Base-by-base conservation (phyloP, 2,888 invertebrate species). In the Choreutis nemorana region DNA sequence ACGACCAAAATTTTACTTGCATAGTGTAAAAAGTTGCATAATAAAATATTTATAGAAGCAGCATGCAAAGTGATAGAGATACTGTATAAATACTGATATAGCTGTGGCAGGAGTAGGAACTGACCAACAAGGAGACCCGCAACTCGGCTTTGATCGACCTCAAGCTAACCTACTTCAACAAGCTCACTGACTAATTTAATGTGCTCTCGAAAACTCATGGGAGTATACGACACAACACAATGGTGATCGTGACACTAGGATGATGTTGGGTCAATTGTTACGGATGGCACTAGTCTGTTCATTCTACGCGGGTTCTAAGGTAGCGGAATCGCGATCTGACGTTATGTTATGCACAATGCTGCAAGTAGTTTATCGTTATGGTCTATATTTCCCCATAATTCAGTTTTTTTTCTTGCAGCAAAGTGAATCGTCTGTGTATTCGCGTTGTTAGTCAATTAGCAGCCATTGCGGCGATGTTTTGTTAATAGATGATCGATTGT, bases 391-490 rank as follows among this genome's bases (percentile, higher is more conserved):
- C 10, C 13, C 4, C 23, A 31, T 32, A 28, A 28, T 29, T 26
- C 12, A 22, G 18, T 29, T 10, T 24, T 27, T 21, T 28, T 9
- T 49, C 71, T 75, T 75, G 77, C 73, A 77, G 66, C 65, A 73
- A 51, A 59, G 75, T 73, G 72, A 46, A 57, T 67, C 60, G 58
- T 57, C 62, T 73, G 75, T 78, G 77, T 77, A 71, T 70, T 72
- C 75, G 72, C 73, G 62, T 65, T 57, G 72, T 78, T 77, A 78
- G 75, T 75, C 57, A 59, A 60, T 63, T 64, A 77, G 77, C 72
- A 66, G 67, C 65, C 66, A 58, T 56, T 62, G 53, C 50, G 58
- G 64, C 64, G 70, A 67, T 62, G 63, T 53, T 62, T 50, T 60
- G 64, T 66, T 71, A 70, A 45, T 58, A 51, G 61, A 64, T 65